A percentile compares a stretch with the other conserved stretches of the same genome.
These are phyloP conservation scores for Butastur rufipennis DNA, from an alignment of 2,113 vertebrate species.

Conservation along the genomic window DNA sequence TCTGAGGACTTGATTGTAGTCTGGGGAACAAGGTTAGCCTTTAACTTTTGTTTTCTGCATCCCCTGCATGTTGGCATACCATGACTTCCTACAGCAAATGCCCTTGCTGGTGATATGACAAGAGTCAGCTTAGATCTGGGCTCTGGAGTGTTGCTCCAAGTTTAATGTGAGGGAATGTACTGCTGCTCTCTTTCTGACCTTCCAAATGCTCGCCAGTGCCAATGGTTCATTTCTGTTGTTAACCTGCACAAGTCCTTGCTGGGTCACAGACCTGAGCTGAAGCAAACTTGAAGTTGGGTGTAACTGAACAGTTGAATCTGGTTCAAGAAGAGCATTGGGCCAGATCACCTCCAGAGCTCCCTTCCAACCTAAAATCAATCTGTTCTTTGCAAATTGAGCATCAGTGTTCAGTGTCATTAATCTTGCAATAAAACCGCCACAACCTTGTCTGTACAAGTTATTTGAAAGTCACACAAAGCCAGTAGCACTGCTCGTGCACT, in stretches of 20 bases:
- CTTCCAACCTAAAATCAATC: background rate
- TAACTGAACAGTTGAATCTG: background rate
- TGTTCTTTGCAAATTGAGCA: background rate
- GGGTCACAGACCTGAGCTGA: background rate
- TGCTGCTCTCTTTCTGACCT: background rate
- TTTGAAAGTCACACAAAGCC: background rate
- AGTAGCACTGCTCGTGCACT: background rate
- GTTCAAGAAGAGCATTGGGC: background rate
- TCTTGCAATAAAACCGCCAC: background rate
- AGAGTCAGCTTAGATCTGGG: background rate
- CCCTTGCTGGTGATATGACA: background rate
- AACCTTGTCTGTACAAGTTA: background rate
- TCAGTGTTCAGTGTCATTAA: background rate
- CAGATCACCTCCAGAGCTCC: background rate
- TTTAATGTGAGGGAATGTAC: background rate
- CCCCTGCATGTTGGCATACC: background rate
- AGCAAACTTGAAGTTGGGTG: background rate
- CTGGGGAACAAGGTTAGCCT: background rate
- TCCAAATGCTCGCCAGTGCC: background rate
- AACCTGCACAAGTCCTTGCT: accelerated
- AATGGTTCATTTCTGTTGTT: background rate
- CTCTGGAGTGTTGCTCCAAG: background rate
- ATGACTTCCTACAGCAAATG: background rate
- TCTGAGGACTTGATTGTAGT: background rate
- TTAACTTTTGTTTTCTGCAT: background rate